Evolutionary conservation across 1,140 invertebrate species (phyloP), one percentile per base, ranked within the genome.

Genomic region (Macrosteles quadrilineatus): DNA sequence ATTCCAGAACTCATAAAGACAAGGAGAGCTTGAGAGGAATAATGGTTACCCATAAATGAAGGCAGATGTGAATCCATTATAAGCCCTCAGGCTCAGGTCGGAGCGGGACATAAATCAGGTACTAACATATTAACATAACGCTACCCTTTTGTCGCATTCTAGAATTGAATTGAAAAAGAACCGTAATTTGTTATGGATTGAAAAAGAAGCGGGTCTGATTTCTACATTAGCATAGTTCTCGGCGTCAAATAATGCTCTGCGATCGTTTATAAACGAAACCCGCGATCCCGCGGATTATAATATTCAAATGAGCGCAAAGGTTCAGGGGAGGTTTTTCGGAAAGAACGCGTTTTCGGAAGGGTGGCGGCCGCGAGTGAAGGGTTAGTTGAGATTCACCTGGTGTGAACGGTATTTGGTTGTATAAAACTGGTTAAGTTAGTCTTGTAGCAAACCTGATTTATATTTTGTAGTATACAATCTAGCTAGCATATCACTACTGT

Each of bases 181-280:
- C 23, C 21, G 55, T 59, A 59, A 59, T 59, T 59, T 59, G 55
- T 59, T 59, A 27, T 29, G 55, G 47, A 19, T 59, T 59, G 55
- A 59, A 59, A 50, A 29, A 59, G 55, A 59, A 59, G 25, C 27
- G 55, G 55, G 55, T 59, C 55, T 59, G 23, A 59, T 59, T 59
- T 29, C 21, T 6, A n/a, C 55, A 59, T 59, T 59, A 59, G 9
- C 55, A 59, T 59, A 59, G 55, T 29, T 23, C 23, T 11, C 55
- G 55, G 14, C 11, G 21, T 53, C 36, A 43, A 11, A 19, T 50
- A 50, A 19, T 50, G n/a, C 47, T 25, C 23, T 27, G 27, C 55
- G 55, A 59, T 27, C 21, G 23, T 4, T 59, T 29, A 30, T 59
- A 19, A 53, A 11, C 55, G 12, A 4, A 59, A 27, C n/a, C n/a